These are phyloP conservation scores for Scolopax mira DNA, from an alignment of 2,113 vertebrate species.

Conservation along the genomic window DNA sequence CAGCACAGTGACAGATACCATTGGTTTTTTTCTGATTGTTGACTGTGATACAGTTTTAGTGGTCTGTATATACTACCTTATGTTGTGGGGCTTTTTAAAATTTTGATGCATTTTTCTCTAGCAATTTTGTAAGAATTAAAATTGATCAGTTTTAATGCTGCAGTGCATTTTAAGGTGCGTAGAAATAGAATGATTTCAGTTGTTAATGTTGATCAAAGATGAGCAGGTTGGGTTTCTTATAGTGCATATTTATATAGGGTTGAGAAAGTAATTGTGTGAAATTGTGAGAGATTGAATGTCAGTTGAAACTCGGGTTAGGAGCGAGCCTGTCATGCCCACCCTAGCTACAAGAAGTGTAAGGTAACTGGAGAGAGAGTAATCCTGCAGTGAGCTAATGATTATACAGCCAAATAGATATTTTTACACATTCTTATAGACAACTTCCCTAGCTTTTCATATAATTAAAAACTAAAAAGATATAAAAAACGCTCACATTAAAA, in stretches of 20 bases:
- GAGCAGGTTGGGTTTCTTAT: background rate
- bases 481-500: background rate
- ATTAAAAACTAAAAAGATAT: background rate
- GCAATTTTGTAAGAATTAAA: background rate
- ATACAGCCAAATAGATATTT: no score
- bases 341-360: background rate
- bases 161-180: no score
- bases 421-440: background rate
- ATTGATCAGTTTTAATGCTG: background rate
- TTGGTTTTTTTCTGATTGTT: background rate
- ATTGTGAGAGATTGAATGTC: background rate
- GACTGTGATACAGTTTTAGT: background rate
- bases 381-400: background rate
- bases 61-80: background rate
- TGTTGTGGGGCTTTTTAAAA: background rate
- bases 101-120: background rate
- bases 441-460: background rate
- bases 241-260: background rate
- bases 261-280: background rate
- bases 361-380: background rate
- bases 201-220: background rate
- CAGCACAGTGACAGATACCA: background rate
- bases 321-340: background rate
- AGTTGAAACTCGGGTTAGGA: background rate
- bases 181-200: background rate